phyloP scores from a whole-genome alignment of 2,113 vertebrate species.

The Limanda limanda region DNA sequence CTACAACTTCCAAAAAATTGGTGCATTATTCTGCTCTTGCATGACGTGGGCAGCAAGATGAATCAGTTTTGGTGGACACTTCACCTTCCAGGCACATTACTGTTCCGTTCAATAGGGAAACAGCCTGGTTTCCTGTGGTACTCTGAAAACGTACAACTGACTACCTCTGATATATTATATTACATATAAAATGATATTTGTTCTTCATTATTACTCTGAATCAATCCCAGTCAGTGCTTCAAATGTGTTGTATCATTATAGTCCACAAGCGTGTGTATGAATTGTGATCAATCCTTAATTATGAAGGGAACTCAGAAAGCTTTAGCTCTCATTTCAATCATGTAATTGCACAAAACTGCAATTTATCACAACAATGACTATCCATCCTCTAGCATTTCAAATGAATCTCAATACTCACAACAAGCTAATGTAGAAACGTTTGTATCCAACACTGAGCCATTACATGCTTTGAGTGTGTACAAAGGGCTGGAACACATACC shows the following conservation, averaged over 20 bases:
- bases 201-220: too few species aligned
- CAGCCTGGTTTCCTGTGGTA: constrained; percentile 1
- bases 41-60: constrained; percentile 11
- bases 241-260: neutral
- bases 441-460: too few species aligned
- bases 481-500: too few species aligned
- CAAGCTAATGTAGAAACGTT: too few species aligned
- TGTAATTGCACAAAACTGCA: constrained; percentile 25
- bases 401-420: neutral
- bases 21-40: constrained; percentile 5
- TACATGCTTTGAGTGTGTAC: too few species aligned
- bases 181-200: neutral
- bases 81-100: constrained; percentile 11
- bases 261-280: too few species aligned
- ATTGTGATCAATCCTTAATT: constrained; percentile 17
- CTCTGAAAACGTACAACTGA: neutral
- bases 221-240: neutral
- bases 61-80: neutral
- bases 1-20: neutral
- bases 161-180: neutral
- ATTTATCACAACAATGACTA: too few species aligned
- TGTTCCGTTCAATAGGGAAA: constrained; percentile 12
- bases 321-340: constrained; percentile 38
- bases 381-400: neutral
- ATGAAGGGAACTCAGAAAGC: constrained; percentile 9